These are phyloP conservation scores for Hydrolagus affinis DNA, from an alignment of 2,113 vertebrate genomes.

Conservation along the genomic window DNA sequence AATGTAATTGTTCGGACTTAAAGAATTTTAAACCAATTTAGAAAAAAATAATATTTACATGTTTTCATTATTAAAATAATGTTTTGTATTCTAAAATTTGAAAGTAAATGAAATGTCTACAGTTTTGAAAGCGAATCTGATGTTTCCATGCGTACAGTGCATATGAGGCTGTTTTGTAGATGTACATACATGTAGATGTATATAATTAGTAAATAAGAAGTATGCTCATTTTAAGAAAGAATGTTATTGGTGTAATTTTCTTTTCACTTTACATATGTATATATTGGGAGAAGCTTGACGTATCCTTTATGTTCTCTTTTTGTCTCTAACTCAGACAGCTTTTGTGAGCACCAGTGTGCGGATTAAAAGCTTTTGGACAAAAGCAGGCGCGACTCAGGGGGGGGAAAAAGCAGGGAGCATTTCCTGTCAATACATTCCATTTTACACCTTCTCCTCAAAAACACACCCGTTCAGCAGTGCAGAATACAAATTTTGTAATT, in stretches of 20 bases:
- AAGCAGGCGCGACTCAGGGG: constrained; percentile 55
- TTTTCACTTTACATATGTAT: constrained; percentile 19
- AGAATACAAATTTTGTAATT: constrained; percentile 30
- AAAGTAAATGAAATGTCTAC: background rate
- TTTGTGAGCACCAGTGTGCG: constrained; percentile 50
- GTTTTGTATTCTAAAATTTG: background rate
- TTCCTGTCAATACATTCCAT: constrained; percentile 73
- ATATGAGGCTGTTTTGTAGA: background rate
- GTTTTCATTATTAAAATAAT: background rate
- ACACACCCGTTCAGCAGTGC: constrained; percentile 39
- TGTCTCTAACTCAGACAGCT: constrained; percentile 55
- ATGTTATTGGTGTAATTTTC: constrained; percentile 22
- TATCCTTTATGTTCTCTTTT: constrained; percentile 37
- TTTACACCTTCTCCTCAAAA: constrained; percentile 44
- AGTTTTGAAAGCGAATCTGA: background rate
- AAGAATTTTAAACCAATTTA: background rate
- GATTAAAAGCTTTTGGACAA: constrained; percentile 72
- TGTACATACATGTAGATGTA: no score
- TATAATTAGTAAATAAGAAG: background rate
- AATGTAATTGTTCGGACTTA: background rate
- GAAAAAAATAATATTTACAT: background rate
- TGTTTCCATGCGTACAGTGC: background rate
- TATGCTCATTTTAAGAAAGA: background rate
- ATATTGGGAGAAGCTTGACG: constrained; percentile 23
- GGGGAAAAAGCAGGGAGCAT: constrained; percentile 47